A percentile compares a stretch with the other conserved stretches of the same genome.
These are phyloP conservation scores for Pygocentrus nattereri DNA, from an alignment of 2,797 vertebrate species.

Conservation along the genomic window DNA sequence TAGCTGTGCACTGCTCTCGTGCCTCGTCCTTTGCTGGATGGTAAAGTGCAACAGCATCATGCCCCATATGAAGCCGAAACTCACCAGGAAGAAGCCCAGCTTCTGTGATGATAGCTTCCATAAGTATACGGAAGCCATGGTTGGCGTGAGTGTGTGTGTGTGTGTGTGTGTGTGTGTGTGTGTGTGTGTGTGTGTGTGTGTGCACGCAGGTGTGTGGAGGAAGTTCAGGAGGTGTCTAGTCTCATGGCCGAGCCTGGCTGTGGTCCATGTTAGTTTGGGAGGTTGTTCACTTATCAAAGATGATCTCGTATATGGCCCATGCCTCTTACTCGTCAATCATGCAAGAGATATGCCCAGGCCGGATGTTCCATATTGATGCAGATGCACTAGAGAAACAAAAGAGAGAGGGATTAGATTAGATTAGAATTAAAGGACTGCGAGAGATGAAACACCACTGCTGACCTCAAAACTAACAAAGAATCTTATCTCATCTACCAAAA, in stretches of 20 bases:
- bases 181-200: conserved; percentile 7
- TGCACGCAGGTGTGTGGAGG: conserved; percentile 22
- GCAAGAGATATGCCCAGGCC: background rate
- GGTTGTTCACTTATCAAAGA: conserved; percentile 18
- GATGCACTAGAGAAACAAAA: background rate
- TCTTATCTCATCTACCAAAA: no score
- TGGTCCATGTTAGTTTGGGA: background rate
- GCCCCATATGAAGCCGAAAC: conserved; percentile 99
- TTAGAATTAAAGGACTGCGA: background rate
- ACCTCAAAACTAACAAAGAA: background rate
- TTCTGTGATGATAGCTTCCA: conserved; percentile 99
- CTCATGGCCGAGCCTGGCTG: conserved; percentile 65
- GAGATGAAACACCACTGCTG: background rate
- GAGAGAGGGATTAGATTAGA: background rate
- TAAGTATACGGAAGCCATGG: conserved; percentile 61
- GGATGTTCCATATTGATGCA: conserved; percentile 40
- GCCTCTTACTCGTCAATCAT: conserved; percentile 20
- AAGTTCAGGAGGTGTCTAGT: conserved; percentile 69
- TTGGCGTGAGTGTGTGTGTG: conserved; percentile 16
- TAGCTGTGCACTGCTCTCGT: conserved; percentile 93
- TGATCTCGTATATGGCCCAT: conserved; percentile 31
- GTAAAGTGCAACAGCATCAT: conserved; percentile 99
- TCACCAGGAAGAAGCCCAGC: conserved; percentile 97
- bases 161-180: conserved; percentile 4
- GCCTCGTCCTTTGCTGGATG: conserved; percentile 95